These are phyloP conservation scores for Calyptomena viridis DNA, from an alignment of 2,113 vertebrate genomes.

Conservation along the genomic window DNA sequence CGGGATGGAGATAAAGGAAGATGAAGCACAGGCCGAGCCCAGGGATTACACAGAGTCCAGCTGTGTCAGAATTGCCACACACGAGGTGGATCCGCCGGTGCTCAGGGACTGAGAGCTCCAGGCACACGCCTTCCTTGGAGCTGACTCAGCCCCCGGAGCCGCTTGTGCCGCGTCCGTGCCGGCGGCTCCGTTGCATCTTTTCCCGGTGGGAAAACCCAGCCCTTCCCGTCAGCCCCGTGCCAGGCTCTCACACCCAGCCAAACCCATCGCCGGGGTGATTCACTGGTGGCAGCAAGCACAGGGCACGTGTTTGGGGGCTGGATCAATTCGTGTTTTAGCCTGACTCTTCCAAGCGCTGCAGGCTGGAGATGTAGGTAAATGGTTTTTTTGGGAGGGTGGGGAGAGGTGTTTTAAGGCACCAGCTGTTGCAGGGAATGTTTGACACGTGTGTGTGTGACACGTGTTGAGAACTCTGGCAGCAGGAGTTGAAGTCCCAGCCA, in stretches of 20 bases:
- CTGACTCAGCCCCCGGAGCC: neutral
- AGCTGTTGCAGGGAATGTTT: neutral
- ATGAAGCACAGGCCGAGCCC: neutral
- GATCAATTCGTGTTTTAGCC: neutral
- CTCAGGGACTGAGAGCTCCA: fast-evolving
- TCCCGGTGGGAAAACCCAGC: neutral
- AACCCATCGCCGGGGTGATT: neutral
- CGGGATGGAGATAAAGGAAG: neutral
- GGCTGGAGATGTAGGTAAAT: neutral
- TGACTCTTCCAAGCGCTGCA: neutral
- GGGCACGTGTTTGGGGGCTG: neutral
- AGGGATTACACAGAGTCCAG: neutral
- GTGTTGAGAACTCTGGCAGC: no score
- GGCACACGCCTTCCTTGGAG: fast-evolving
- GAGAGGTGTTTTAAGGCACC: neutral
- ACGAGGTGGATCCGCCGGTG: fast-evolving
- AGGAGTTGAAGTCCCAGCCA: no score
- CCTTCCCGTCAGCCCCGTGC: neutral
- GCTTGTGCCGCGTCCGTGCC: neutral
- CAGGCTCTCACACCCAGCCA: neutral
- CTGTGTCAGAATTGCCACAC: neutral
- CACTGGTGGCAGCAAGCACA: neutral
- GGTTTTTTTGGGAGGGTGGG: neutral
- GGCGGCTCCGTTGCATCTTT: neutral
- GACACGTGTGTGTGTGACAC: no score